Percentiles rank a stretch among this genome's conserved stretches.
Evolutionary conservation across 2,888 invertebrate species (phyloP).

Genomic region (Drosophila parthenogenetica): DNA sequence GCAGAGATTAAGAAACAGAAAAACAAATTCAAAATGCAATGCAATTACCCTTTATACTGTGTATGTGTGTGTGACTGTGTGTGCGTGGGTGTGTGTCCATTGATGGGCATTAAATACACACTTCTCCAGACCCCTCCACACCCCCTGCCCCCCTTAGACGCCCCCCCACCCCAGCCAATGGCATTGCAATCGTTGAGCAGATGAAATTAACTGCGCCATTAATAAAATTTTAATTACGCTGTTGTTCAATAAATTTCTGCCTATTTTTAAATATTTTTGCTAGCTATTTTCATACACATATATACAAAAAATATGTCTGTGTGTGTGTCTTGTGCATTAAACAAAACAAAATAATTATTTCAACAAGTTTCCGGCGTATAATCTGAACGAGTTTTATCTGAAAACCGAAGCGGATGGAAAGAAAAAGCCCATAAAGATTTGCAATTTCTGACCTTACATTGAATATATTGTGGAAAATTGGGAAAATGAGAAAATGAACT

Average conservation of each 20-base stretch:
- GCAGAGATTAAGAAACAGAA: slow-evolving; percentile 15
- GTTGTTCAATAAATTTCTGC: slow-evolving; percentile 37
- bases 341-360: slow-evolving; percentile 10
- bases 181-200: slow-evolving; percentile 54
- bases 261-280: slow-evolving; percentile 30
- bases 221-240: slow-evolving; percentile 73
- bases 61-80: not conserved
- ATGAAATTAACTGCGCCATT: slow-evolving; percentile 58
- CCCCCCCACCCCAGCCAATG: not conserved
- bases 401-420: not conserved
- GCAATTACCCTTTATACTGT: slow-evolving; percentile 19
- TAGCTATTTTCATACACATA: not conserved
- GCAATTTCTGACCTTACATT: not conserved
- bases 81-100: slow-evolving; percentile 8
- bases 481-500: slow-evolving; percentile 23
- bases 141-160: not conserved
- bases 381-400: not conserved
- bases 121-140: not conserved
- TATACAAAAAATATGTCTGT: not conserved
- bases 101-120: slow-evolving; percentile 15
- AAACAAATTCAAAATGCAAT: slow-evolving; percentile 9
- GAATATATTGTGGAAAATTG: not conserved
- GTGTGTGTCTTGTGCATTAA: slow-evolving; percentile 15
- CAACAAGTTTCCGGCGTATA: slow-evolving; percentile 11
- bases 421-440: not conserved